Base-by-base conservation (phyloP, 1,140 invertebrate genomes). In the Trissolcus basalis region DNA sequence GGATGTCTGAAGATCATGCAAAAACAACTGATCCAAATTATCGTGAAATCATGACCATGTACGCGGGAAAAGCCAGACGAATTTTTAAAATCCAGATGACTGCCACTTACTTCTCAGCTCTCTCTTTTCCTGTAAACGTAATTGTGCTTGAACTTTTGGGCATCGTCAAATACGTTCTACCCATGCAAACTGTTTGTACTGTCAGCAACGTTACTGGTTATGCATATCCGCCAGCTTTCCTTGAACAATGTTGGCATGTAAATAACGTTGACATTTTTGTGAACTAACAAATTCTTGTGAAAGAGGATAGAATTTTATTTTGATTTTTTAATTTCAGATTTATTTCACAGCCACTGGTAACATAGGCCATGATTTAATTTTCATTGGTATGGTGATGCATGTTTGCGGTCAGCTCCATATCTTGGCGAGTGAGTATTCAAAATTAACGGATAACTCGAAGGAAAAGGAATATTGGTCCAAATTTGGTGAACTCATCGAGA, bases 331-430 rank as follows among this genome's bases (percentile, higher is more conserved):
- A 16, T 61, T 56, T 33, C 12, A 77, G 74, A n/a, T 72, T 11
- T 77, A 61, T 35, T 68, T 15, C 27, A 69, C 47, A 0, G 68
- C 14, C 1, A 61, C 63, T 6, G 68, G 75, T 14, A 72, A 77
- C 12, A 68, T 77, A 43, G 68, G 56, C 0, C 64, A 77, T 10
- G 69, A 77, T 36, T 35, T 72, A 49, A 65, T 69, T 49, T 55
- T 77, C 5, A 61, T 73, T 19, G 75, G 58, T 14, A 16, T 72
- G 14, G 19, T 72, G 0, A 51, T 72, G 56, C 69, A 73, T n/a
- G 50, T 77, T 49, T 77, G 69, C 49, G 68, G 27, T 12, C 75
- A 77, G 35, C 14, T 72, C 10, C 1, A 44, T 14, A 72, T 77
- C 51, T 12, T 77, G 9, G 58, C 68, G 59, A 60, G 41, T 13